Base-by-base conservation (phyloP, 2,113 vertebrate genomes). In the Carassius auratus region DNA sequence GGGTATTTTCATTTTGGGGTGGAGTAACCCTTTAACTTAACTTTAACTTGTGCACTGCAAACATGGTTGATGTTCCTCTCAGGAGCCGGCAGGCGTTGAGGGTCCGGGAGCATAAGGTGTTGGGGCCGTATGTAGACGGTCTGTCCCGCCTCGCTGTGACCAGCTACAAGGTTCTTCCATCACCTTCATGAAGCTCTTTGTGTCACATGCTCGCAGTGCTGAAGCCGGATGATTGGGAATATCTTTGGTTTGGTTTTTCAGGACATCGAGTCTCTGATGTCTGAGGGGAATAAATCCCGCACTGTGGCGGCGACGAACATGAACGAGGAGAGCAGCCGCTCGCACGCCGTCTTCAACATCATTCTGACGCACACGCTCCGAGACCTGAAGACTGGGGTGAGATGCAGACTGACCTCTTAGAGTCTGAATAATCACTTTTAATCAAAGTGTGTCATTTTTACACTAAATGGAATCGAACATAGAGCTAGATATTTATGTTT, bases 251-350 rank as follows among this genome's bases (percentile, higher is more conserved):
- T n/a, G 69, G 26, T 36, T 91, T 36, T 78, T 19, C 89, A 98
- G 97, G 97, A 99, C 89, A 98, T 99, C 0, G 97, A 98, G 88
- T 98, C 96, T 86, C 91, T 99, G 89, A 99, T 99, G 98, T 98
- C 97, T 2, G 42, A 45, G 42, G 42, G 42, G 42, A 10, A 45
- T 45, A 45, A 45, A 45, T 45, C 42, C 42, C 42, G 42, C 42
- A 45, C 42, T 45, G 42, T 45, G 42, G 42, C 42, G 42, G 42
- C 42, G 8, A 45, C 42, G 8, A 45, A 45, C 42, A 45, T 45
- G 42, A 45, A 45, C 8, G 42, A 45, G 8, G 42, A 45, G 42
- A 45, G 42, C 42, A 45, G 42, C 42, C 42, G 42, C 42, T 45
- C 42, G 42, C 42, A 45, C 8, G 42, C 42, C 8, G 42, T 45